These are phyloP conservation scores for Melanotaenia maccullochi DNA, from an alignment of 2,797 vertebrate genomes.

Conservation along the genomic window DNA sequence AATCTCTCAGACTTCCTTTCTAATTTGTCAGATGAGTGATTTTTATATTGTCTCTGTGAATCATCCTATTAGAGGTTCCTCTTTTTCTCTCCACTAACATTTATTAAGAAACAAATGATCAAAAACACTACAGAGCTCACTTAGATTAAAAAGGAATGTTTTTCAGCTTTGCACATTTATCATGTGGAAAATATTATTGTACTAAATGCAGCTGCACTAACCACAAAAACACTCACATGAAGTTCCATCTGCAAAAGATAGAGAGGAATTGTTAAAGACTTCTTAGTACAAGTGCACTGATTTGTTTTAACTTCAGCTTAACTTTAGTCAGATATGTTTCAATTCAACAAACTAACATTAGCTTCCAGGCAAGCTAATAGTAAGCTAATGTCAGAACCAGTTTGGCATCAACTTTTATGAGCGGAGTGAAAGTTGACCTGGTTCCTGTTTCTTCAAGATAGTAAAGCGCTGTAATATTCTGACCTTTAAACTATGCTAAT, in stretches of 20 bases:
- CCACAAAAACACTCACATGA: neutral
- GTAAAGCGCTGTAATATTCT: neutral
- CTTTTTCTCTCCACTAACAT: neutral
- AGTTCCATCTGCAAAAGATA: neutral
- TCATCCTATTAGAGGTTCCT: neutral
- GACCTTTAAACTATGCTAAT: neutral
- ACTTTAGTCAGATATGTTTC: no score
- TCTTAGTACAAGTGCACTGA: neutral
- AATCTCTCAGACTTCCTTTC: conserved; percentile 11
- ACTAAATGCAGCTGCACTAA: no score
- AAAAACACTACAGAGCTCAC: neutral
- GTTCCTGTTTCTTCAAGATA: neutral
- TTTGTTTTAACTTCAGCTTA: neutral
- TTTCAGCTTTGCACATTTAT: neutral
- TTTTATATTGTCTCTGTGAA: conserved; percentile 8
- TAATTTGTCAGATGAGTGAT: conserved; percentile 10
- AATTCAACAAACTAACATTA: no score
- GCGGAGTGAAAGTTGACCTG: neutral
- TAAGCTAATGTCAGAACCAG: neutral
- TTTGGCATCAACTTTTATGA: neutral
- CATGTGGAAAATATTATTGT: neutral
- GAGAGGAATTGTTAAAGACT: neutral
- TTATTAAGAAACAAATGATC: conserved; percentile 3
- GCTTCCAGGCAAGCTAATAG: no score
- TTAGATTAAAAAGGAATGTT: neutral